Evolutionary conservation across 2,797 vertebrate genomes (phyloP).

Genomic region (Columba guinea): DNA sequence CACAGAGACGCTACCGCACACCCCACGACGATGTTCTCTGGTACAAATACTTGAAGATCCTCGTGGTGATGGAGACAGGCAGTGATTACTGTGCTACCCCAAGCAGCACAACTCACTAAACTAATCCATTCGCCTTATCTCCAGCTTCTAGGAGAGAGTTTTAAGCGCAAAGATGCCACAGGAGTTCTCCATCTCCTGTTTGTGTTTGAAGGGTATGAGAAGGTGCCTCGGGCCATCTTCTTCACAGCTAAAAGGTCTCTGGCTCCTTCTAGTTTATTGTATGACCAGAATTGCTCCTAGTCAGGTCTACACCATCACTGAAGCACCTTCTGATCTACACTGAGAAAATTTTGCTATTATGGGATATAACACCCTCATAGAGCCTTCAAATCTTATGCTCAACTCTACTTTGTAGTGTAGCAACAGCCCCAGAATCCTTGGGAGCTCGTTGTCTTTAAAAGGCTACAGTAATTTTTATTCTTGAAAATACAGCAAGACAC

Average conservation of each 20-base stretch:
- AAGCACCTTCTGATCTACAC: background rate
- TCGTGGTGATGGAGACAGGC: background rate
- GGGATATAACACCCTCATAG: accelerated
- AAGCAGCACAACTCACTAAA: background rate
- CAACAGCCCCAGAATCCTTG: background rate
- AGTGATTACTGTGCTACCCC: background rate
- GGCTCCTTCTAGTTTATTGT: background rate
- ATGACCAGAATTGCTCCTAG: background rate
- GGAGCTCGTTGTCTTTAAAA: background rate
- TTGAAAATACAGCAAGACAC: background rate
- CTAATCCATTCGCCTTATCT: background rate
- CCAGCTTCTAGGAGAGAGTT: background rate
- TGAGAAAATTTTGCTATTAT: background rate
- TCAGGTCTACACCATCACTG: background rate
- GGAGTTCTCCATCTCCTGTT: background rate
- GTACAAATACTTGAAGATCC: background rate
- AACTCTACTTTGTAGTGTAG: background rate
- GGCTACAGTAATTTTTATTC: background rate
- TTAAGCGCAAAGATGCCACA: background rate
- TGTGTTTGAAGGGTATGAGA: background rate
- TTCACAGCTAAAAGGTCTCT: background rate
- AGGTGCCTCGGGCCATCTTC: background rate
- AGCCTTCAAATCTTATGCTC: background rate
- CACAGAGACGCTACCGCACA: background rate
- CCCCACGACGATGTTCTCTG: background rate